Base-by-base conservation (phyloP, 2,888 invertebrate species). In the Onthophagus sagittarius region DNA sequence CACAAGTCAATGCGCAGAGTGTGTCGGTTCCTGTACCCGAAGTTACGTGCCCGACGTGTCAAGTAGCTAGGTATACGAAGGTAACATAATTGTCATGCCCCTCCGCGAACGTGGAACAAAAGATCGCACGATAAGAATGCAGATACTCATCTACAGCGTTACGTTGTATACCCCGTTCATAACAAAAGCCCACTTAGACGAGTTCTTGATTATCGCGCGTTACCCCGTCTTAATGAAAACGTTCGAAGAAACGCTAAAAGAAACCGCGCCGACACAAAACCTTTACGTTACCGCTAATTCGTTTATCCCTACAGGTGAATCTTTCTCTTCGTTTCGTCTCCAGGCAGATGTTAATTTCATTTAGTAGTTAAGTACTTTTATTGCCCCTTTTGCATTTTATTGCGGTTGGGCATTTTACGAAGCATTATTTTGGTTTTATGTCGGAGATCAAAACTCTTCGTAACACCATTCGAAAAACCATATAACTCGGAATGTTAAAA, bases 81-180 rank as follows among this genome's bases (percentile, higher is more conserved):
- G 13, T 23, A 67, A 67, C 67, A 31, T 78, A 77, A 80, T 79
- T 78, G 76, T 76, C 76, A 78, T 78, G 77, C 75, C 76, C 76
- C 76, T 76, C 78, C 78, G 77, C 76, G 76, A 76, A 76, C 74
- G 77, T 74, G 75, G 76, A 78, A 81, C 80, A 80, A 80, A 80
- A 78, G 80, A 77, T 80, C 79, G 79, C 80, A 79, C 77, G 80
- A 79, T 80, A 78, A 75, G 80, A 79, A 81, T 81, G 80, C 73
- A 76, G 76, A 76, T 76, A 65, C 64, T 65, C 73, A 76, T 76
- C 76, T 72, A 63, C 64, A 73, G 70, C 70, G 75, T 73, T 76
- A 74, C 74, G 74, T 73, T 65, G 74, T 71, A 74, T 71, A 73
- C 71, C 70, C 69, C 69, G 67, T 71, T 75, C 75, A 75, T 75